These are phyloP conservation scores for Teleogryllus occipitalis DNA, from an alignment of 1,140 invertebrate species.

Conservation along the genomic window DNA sequence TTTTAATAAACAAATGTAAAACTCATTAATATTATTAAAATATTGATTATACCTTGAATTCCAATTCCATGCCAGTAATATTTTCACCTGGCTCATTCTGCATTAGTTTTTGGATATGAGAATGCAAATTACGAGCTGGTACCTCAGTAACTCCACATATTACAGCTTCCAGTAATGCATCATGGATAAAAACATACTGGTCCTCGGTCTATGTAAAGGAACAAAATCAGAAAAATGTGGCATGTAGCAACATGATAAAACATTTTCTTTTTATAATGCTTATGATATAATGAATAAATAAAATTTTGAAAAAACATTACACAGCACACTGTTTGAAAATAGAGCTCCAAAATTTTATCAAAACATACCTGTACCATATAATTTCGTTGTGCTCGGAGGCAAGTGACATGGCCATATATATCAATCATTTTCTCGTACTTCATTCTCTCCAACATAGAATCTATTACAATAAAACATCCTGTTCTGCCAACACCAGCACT, in stretches of 20 bases:
- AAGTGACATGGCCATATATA: conserved; percentile 98
- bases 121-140: conserved; percentile 81
- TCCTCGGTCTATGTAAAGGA: conserved; percentile 81
- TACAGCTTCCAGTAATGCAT: conserved; percentile 90
- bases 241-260: not conserved
- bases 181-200: conserved; percentile 99
- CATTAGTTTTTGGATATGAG: conserved; percentile 89
- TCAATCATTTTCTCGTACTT: conserved; percentile 95
- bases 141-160: conserved; percentile 93
- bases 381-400: conserved; percentile 90
- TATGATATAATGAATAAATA: not conserved
- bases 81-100: conserved; percentile 71
- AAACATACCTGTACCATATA: conserved; percentile 66
- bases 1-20: no score
- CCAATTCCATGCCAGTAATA: conserved; percentile 94
- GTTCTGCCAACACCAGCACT: conserved; percentile 96
- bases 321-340: not conserved
- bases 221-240: not conserved
- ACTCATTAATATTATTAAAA: no score
- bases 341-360: not conserved
- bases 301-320: not conserved
- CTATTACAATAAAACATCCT: conserved; percentile 97
- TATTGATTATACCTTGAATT: conserved; percentile 69
- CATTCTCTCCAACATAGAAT: conserved; percentile 91
- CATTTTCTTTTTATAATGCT: not conserved